Evolutionary conservation across 2,888 invertebrate species (phyloP).

Genomic region (Lepidochrysops patricia): DNA sequence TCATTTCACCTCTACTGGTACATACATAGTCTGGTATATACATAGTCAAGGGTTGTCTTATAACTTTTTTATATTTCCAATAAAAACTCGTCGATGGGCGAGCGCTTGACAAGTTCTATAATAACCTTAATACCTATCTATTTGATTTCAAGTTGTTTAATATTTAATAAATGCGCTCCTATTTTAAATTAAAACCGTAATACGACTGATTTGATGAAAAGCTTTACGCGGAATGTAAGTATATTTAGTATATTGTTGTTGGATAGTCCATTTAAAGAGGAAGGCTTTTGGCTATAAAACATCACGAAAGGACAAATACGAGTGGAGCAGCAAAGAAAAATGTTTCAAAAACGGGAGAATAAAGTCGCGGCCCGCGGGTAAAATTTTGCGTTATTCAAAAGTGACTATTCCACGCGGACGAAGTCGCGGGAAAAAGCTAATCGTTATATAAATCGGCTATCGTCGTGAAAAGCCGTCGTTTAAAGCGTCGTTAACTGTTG

Average conservation of each 20-base stretch:
- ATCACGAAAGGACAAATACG: too few relatives aligned
- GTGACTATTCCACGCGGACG: too few relatives aligned
- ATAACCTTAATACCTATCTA: not conserved
- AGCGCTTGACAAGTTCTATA: not conserved
- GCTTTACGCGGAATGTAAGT: not conserved
- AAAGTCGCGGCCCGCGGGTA: too few relatives aligned
- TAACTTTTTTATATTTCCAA: not conserved
- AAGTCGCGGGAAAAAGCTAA: too few relatives aligned
- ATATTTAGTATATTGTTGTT: too few relatives aligned
- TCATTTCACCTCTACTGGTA: too few relatives aligned
- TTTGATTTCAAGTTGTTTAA: not conserved
- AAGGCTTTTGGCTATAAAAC: too few relatives aligned
- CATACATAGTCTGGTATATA: too few relatives aligned
- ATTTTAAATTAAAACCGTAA: not conserved
- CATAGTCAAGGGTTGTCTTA: not conserved
- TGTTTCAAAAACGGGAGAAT: too few relatives aligned
- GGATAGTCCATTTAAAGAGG: too few relatives aligned
- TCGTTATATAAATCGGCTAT: not conserved
- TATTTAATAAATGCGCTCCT: not conserved
- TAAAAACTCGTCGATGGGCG: not conserved
- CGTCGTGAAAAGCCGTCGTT: not conserved
- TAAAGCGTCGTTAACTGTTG: not conserved
- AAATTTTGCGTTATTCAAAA: too few relatives aligned
- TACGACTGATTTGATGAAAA: conserved; percentile 5
- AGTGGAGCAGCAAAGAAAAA: too few relatives aligned